Evolutionary conservation across 1,140 invertebrate genomes (phyloP).

Genomic region (Anagrus nilaparvatae): DNA sequence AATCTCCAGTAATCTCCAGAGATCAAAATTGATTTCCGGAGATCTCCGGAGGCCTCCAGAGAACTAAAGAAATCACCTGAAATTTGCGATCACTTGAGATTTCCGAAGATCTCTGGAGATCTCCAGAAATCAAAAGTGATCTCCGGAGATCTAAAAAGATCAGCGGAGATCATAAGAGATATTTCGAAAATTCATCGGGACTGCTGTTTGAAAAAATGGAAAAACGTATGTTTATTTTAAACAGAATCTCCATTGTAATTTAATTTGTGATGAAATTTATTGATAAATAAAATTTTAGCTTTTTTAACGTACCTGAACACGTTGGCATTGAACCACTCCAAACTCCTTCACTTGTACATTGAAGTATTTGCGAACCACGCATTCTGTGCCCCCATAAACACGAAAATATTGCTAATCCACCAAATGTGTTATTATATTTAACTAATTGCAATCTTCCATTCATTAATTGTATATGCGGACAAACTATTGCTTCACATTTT

Average conservation of each 20-base stretch:
- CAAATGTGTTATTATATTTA: conserved; percentile 53
- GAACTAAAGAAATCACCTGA: too few relatives aligned
- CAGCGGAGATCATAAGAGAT: too few relatives aligned
- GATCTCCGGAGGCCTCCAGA: too few relatives aligned
- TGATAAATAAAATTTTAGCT: conserved; percentile 6
- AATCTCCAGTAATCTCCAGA: too few relatives aligned
- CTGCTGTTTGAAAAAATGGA: too few relatives aligned
- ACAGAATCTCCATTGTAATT: neutral
- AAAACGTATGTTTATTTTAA: too few relatives aligned
- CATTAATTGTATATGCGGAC: conserved; percentile 49
- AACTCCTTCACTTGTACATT: conserved; percentile 62
- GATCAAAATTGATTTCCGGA: too few relatives aligned
- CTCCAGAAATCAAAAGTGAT: too few relatives aligned
- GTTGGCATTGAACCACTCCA: conserved; percentile 69
- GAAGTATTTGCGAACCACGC: conserved; percentile 58
- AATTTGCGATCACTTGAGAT: too few relatives aligned
- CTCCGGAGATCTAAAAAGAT: too few relatives aligned
- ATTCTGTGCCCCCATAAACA: conserved; percentile 75
- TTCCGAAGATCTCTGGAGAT: too few relatives aligned
- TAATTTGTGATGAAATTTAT: neutral
- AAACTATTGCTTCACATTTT: conserved; percentile 60
- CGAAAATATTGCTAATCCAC: conserved; percentile 63
- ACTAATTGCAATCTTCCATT: conserved; percentile 48
- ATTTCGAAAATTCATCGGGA: too few relatives aligned
- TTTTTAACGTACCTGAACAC: conserved; percentile 52